Base-by-base conservation (phyloP, 2,888 invertebrate species). In the Drosophila mercatorum region DNA sequence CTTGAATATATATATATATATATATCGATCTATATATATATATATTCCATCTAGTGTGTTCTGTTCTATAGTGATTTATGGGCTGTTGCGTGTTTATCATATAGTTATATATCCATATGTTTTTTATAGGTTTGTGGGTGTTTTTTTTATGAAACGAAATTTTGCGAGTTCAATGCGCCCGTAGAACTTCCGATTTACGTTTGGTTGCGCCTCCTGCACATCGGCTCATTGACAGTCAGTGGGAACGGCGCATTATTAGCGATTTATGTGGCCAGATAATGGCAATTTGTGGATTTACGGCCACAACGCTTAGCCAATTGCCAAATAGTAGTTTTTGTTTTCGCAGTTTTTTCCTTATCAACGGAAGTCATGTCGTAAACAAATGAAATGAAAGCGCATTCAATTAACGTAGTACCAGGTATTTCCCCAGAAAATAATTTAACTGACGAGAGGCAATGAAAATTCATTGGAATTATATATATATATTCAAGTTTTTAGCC, bases 221-320 rank as follows among this genome's bases (percentile, higher is more conserved):
- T n/a, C 17, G 38, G 22, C 83, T 85, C 47, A 87, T 87, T 87
- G 82, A 34, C 62, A 90, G 87, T 87, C 87, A 70, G 52, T 6
- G 6, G 59, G 59, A 59, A 41, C 49, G 60, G 57, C 68, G 65
- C 70, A 74, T 81, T 88, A 81, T 78, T 83, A 74, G 80, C 72
- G 67, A 83, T 88, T 88, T 87, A 90, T 89, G 63, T 81, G 68
- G 47, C 58, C 44, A 26, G 57, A 68, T 85, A 89, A 85, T 88
- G 75, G 69, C 67, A 72, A 78, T 81, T 88, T 83, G 72, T 46
- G 64, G 68, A 66, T 87, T 90, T 78, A 84, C 75, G 78, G 73
- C 78, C 60, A 38, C 83, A 72, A 80, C 88, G 86, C 65, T 68
- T 17, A 64, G 61, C 60, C 71, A 80, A 73, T 89, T 71, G 60